Conservation (phyloP, 2,888 invertebrate species). For the Seira musarum region DNA sequence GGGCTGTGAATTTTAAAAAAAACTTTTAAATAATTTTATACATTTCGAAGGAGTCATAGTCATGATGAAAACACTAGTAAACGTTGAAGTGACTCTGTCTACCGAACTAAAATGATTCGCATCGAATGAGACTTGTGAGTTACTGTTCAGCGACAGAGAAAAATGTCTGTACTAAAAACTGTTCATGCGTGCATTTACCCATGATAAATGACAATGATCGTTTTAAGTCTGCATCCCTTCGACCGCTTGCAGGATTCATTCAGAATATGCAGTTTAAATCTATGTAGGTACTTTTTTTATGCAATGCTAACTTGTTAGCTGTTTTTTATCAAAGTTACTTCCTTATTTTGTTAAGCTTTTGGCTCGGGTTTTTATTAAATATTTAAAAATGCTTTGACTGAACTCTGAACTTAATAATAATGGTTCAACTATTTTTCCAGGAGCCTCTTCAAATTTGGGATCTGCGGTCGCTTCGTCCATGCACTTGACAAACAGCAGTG, state of each 20-base stretch:
- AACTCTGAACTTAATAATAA: too few species aligned
- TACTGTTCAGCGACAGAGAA: background rate
- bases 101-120: background rate
- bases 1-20: conserved; percentile 41
- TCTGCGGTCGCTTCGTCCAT: conserved; percentile 85
- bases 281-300: too few species aligned
- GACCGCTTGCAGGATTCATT: too few species aligned
- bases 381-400: too few species aligned
- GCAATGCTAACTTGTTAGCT: too few species aligned
- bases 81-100: background rate
- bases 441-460: conserved; percentile 78
- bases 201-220: conserved; percentile 5
- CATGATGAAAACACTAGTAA: background rate
- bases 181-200: conserved; percentile 27
- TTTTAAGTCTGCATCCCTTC: background rate
- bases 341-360: too few species aligned
- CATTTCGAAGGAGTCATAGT: background rate
- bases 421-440: conserved; percentile 71
- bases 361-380: too few species aligned
- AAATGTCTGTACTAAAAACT: conserved; percentile 34
- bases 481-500: conserved; percentile 83
- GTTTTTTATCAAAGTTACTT: too few species aligned
- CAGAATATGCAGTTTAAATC: too few species aligned
- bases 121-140: conserved; percentile 3
- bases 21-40: conserved; percentile 22